Base-by-base conservation (phyloP, 2,113 vertebrate species). In the Lepidothrix coronata region DNA sequence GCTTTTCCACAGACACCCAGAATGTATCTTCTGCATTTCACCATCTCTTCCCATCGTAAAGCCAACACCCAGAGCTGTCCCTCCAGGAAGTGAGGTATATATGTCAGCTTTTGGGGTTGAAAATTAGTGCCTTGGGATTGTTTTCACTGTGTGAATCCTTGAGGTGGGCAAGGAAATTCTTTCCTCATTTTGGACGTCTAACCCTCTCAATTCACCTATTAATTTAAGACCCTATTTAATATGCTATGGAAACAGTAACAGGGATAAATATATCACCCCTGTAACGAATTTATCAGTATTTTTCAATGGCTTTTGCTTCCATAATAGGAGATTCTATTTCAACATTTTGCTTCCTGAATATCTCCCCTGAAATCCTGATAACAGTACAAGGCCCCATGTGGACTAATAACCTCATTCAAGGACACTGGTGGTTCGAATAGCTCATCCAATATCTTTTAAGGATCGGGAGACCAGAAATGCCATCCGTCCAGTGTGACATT, bases 401-500 rank as follows among this genome's bases (percentile, higher is more conserved):
- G 72, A 74, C 48, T 48, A 48, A 88, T 49, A 78, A 91, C 70
- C 81, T 82, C 91, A 75, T 31, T 49, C 90, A 95, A 95, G 85
- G 96, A 88, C 91, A 86, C 37, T 3, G 39, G 68, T 30, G 68
- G 54, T 89, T 88, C 48, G 80, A 95, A 89, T 76, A 95, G 71
- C 68, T 96, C 51, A 5, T 66, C 61, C 79, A 57, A 57, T 54
- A 72, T 91, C 91, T 80, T 91, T 92, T 81, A 94, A 2, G 0
- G 85, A 83, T 33, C 0, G 0, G 48, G 89, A 96, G 78, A 65
- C 61, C 86, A 95, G 88, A 87, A 97, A 96, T 72, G 83, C 84
- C 95, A 94, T 44, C 88, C 58, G 12, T 95, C 92, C 84, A 52
- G 72, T 2, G 11, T 96, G 95, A 92, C 96, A 93, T 93, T 92